Evolutionary conservation across 2,797 vertebrate species (phyloP).

Genomic region (Mastacembelus armatus): DNA sequence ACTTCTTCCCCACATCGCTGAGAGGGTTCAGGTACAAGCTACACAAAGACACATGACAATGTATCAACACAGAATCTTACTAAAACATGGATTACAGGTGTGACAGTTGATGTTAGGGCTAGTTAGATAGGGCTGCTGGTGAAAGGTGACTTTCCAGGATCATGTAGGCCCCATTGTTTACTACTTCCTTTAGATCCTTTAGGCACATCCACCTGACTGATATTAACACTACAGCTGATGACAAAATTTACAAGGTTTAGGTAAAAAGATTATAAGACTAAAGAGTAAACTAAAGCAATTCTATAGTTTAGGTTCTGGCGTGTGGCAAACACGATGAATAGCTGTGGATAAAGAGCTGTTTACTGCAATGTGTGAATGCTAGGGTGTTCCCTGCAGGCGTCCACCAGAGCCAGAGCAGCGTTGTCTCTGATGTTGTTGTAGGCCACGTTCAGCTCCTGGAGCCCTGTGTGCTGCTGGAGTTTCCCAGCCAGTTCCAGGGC

Average conservation of each 20-base stretch:
- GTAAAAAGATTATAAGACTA: too few species aligned
- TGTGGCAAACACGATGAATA: too few species aligned
- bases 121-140: too few species aligned
- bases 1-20: conserved; percentile 89
- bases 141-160: not conserved
- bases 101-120: not conserved
- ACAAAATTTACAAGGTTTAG: too few species aligned
- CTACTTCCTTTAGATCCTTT: too few species aligned
- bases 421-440: conserved; percentile 92
- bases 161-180: too few species aligned
- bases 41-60: conserved; percentile 25
- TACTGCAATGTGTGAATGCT: conserved; percentile 93
- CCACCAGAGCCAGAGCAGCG: conserved; percentile 87
- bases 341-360: conserved; percentile 67
- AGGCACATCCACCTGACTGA: too few species aligned
- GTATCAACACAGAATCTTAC: not conserved
- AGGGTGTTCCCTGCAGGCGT: conserved; percentile 88
- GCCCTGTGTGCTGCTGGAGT: conserved; percentile 81
- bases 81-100: not conserved
- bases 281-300: too few species aligned
- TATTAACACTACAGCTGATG: too few species aligned
- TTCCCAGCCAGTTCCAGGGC: conserved; percentile 83
- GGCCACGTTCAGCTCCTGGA: conserved; percentile 94
- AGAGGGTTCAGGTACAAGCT: conserved; percentile 96
- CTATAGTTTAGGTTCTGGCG: too few species aligned